Base-by-base conservation (phyloP, 2,797 vertebrate species). In the Neopelma chrysocephalum region DNA sequence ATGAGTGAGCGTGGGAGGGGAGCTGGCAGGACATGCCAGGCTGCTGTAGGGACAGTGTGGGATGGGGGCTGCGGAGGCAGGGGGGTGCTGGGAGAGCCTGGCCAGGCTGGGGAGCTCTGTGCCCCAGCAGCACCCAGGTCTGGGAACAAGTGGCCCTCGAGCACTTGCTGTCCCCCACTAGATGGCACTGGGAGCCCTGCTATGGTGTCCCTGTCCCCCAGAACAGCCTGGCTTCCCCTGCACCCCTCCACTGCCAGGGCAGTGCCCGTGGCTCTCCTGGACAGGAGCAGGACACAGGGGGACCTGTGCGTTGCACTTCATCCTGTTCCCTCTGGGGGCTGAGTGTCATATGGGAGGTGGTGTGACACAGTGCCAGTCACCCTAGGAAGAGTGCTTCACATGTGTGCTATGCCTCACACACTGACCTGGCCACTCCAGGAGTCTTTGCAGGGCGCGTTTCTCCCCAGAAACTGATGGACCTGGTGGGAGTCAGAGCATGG, bases 141-240 rank as follows among this genome's bases (percentile, higher is more conserved):
- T 31, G 6, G 0, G 76, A 5, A 54, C 21, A n/a, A 42, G 69
- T 14, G 92, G 20, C 80, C 88, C 58, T 71, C 50, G 73, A 94
- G 77, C 10, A 0, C 69, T 58, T 11, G 20, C 25, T 60, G 88
- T 90, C 73, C 15, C 90, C 96, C 95, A 61, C 95, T 97, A 97
- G 96, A 53, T 97, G 96, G 96, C 96, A 95, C 88, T 93, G 86
- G 90, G 92, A 96, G 92, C 78, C 50, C 90, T 95, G 86, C 56
- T 45, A 94, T 90, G 86, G 36, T 69, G 64, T 64, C 80, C n/a
- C 11, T 25, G 88, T 78, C 5, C 58, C 56, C 60, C 82, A 23
- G 80, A 23, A 8, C 38, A 34, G 53, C 61, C 47, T 1, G 68
- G 29, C 40, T 34, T 8, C 4, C 47, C 48, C 56, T 15, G 56